These are phyloP conservation scores for Rhea americana DNA, from an alignment of 2,113 vertebrate genomes.

Conservation along the genomic window DNA sequence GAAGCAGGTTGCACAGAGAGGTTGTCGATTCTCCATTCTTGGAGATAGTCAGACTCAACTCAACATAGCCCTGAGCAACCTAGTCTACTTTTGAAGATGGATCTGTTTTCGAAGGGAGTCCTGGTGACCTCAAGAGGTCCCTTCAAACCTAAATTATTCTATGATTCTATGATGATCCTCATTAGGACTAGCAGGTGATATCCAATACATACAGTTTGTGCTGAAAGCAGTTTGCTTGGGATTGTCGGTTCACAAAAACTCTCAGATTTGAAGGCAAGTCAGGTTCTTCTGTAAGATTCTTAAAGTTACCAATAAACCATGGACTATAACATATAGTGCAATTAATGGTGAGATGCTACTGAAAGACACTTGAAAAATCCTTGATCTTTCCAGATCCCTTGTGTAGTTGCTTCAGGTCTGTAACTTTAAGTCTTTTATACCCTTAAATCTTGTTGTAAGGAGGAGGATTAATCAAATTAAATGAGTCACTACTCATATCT, in stretches of 20 bases:
- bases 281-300: background rate
- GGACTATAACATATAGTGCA: background rate
- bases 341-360: background rate
- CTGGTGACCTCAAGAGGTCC: background rate
- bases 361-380: background rate
- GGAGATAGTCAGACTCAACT: background rate
- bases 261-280: background rate
- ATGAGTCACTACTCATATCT: background rate
- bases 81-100: background rate
- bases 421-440: background rate
- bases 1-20: background rate
- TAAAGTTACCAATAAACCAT: background rate
- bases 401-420: background rate
- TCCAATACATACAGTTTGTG: background rate
- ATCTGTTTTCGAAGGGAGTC: background rate
- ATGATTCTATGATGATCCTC: background rate
- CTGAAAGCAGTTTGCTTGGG: background rate
- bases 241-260: background rate
- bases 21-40: background rate
- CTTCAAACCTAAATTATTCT: background rate
- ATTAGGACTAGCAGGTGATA: background rate
- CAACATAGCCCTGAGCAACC: background rate
- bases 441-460: background rate
- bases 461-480: background rate
- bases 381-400: background rate